Conservation (phyloP, 2,797 vertebrate species). For the Adrianichthys oophorus region DNA sequence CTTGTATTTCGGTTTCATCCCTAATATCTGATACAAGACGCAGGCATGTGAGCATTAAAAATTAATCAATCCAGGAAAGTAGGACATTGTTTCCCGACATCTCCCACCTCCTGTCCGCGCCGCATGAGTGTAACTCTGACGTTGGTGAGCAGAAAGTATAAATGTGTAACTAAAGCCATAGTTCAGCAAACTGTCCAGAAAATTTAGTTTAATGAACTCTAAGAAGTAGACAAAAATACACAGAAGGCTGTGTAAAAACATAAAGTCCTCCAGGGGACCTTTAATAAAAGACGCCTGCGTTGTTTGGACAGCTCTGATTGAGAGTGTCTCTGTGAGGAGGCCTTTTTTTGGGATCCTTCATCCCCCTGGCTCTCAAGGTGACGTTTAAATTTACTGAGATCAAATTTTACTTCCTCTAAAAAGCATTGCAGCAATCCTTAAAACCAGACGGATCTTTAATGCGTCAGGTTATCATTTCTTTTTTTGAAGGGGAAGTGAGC, state of each 20-base stretch:
- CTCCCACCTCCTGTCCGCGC: too few species aligned
- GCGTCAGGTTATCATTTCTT: neutral
- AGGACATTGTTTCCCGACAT: too few species aligned
- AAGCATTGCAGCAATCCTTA: neutral
- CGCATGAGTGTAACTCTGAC: too few species aligned
- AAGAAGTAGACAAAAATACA: neutral
- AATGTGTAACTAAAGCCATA: too few species aligned
- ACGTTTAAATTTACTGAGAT: neutral
- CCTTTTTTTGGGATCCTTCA: neutral
- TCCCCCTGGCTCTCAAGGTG: neutral
- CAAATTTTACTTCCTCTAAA: slow-evolving; percentile 5
- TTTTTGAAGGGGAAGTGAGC: neutral
- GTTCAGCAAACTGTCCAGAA: too few species aligned
- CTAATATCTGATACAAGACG: too few species aligned
- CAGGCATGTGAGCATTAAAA: too few species aligned
- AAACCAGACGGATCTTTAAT: neutral
- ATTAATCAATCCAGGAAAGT: too few species aligned
- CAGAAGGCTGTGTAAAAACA: neutral
- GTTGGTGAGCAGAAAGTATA: too few species aligned
- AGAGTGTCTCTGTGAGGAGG: neutral
- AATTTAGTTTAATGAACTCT: neutral
- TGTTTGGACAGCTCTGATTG: neutral
- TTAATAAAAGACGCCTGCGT: neutral
- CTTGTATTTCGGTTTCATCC: too few species aligned
- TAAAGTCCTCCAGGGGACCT: neutral